Evolutionary conservation across 2,888 invertebrate genomes (phyloP), one percentile per base, ranked within the genome.

Genomic region (Alviniconcha strummeri): DNA sequence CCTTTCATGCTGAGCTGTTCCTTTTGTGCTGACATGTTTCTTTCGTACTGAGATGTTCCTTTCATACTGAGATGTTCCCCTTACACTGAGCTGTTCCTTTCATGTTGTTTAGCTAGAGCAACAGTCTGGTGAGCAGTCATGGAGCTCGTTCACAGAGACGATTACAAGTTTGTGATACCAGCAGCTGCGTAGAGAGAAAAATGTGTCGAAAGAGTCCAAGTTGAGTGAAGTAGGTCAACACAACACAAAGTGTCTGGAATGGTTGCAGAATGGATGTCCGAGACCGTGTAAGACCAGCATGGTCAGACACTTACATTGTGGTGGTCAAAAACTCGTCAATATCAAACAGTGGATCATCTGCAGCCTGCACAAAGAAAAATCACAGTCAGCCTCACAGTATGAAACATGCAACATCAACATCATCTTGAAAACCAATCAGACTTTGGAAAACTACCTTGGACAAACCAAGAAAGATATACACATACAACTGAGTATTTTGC

Each of bases 271-370:
- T n/a, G 57, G 54, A 8, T 9, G 64, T 13, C 56, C 56, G 19
- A 57, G 77, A 57, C 56, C 57, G 8, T 8, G 19, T 7, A 19
- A 77, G 57, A 54, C 57, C 57, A 19, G n/a, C 56, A 13, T 19
- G 4, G 36, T 13, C 78, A 64, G 78, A 60, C 64, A 17, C 19
- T 78, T 17, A 78, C 78, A 78, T 15, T 60, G 80, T 69, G 55
- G n/a, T 80, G 11, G 69, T 69, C 80, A 80, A 64, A 52, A 69
- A 55, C n/a, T 80, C 69, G 55, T 69, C 80, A 9, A 69, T 36
- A 71, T 80, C 56, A 55, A 64, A 69, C n/a, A 79, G 67, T 6
- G 64, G 5, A 36, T 67, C 79, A 52, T 55, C 69, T n/a, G 55
- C 56, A 54, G 54, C 80, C 80, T 80, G 79, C 52, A 13, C 17